Evolutionary conservation across 2,888 invertebrate species (phyloP), one percentile per base, ranked within the genome.

Genomic region (Drosophila eohydei): DNA sequence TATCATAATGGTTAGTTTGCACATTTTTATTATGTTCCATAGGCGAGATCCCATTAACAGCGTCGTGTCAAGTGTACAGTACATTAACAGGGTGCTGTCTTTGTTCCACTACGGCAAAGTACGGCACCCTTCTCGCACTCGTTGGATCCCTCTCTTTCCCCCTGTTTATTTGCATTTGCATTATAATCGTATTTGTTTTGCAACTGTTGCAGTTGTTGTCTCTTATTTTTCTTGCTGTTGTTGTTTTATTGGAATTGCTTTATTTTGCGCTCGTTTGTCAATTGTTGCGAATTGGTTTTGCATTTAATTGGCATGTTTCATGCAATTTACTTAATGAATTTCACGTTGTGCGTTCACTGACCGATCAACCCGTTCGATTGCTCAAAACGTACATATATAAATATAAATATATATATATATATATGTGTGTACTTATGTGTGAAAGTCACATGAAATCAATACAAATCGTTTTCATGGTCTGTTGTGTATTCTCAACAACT

Each of bases 1-100:
- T 80, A 88, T 79, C 77, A 76, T 85, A 84, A 85, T 83, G 77
- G 64, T 71, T 80, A 81, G 84, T 70, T 74, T 71, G 70, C 80
- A 80, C 56, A 74, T 76, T 72, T 73, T 46, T 63, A 26, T 44
- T 26, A n/a, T 26, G 43, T 38, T 21, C 58, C 40, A 21, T 41
- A 2, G 52, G 14, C 14, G 52, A 26, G 40, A 34, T 38, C 38
- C 54, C 57, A 71, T 78, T 78, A 72, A 34, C 60, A 63, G 60
- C 51, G 48, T 12, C 58, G 44, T 63, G 72, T 71, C 68, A 78
- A 79, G 68, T 75, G 72, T 68, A 75, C 40, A 68, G 41, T 65
- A 71, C 61, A 65, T 38, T 38, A 65, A 38, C 32, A 64, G 14
- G 8, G 46, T n/a, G n/a, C 7, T 43, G 54, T 46, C 57, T 46